Base-by-base conservation (phyloP, 2,113 vertebrate species). In the Rissa tridactyla region DNA sequence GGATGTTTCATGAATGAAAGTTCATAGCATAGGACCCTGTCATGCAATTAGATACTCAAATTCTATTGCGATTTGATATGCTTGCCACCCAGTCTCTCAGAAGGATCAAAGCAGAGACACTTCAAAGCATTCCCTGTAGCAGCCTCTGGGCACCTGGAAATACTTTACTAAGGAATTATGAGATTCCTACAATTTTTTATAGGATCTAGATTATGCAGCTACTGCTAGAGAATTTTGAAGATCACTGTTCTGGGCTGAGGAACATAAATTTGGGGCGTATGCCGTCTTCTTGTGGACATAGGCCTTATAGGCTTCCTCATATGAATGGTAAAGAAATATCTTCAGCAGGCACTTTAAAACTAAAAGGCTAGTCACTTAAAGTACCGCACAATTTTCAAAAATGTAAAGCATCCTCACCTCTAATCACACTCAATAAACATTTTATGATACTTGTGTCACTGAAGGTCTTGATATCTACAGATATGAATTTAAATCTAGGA, bases 71-170 rank as follows among this genome's bases (percentile, higher is more conserved):
- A 57, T 90, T 93, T 84, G 30, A 29, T 40, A 26, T 40, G 29
- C 51, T 85, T 87, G 47, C 61, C 90, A 85, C 78, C 69, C 46
- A 65, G 60, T 60, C 13, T 92, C 64, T 91, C 73, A 38, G 73
- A 79, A 86, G 65, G 38, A 90, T 95, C 70, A 82, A 91, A 95
- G 71, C 10, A 55, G 32, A 92, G 32, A 40, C 34, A 61, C 68
- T 94, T 95, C 54, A 94, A 91, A 94, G 94, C 22, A 71, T 66
- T 75, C 65, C 61, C 78, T 85, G 49, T 15, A 82, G 77, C 42
- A 84, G 51, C 44, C 44, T 84, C 65, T 81, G 42, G 26, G 65
- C 69, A 75, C 65, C 47, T 51, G 29, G 38, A 80, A 92, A 55
- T 87, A 62, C 13, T 52, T 30, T 68, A 14, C 36, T 82, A 47